phyloP scores from a whole-genome alignment of 2,888 invertebrate species.

The Perdita meconis region DNA sequence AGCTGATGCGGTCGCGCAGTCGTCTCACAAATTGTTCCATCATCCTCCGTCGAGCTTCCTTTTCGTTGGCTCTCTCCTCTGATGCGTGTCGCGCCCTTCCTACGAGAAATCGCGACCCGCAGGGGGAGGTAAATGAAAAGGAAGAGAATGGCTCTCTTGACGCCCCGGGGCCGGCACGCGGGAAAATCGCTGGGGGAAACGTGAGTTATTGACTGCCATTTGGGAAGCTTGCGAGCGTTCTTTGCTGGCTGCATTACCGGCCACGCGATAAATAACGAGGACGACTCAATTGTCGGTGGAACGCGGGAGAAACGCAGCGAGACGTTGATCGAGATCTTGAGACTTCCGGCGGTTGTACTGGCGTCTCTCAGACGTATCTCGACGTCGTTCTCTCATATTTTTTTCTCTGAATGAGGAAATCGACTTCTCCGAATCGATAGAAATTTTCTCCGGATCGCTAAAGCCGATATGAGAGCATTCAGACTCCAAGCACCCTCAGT shows the following conservation, averaged over 20 bases:
- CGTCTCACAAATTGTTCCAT: constrained; percentile 59
- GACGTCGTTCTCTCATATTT: no score
- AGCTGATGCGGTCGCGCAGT: constrained; percentile 50
- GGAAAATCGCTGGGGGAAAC: constrained; percentile 13
- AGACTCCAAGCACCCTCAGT: background rate
- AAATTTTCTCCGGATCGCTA: background rate
- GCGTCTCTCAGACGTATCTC: no score
- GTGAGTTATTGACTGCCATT: constrained; percentile 41
- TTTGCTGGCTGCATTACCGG: constrained; percentile 18
- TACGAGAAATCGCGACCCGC: constrained; percentile 19
- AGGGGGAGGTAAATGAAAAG: constrained; percentile 49
- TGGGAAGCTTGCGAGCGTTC: constrained; percentile 5
- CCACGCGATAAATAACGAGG: constrained; percentile 29
- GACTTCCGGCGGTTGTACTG: background rate
- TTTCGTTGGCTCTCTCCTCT: constrained; percentile 15
- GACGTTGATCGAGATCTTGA: background rate
- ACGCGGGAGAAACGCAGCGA: background rate
- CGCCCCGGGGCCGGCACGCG: constrained; percentile 17
- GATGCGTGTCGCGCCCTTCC: constrained; percentile 31
- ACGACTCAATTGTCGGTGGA: constrained; percentile 22
- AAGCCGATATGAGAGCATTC: background rate
- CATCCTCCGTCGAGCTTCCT: constrained; percentile 54
- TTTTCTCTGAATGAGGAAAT: background rate
- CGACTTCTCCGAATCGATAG: background rate
- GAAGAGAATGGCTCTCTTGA: constrained; percentile 46